Evolutionary conservation across 2,113 vertebrate genomes (phyloP), one percentile per base, ranked within the genome.

Genomic region (Cercopithecus mona): DNA sequence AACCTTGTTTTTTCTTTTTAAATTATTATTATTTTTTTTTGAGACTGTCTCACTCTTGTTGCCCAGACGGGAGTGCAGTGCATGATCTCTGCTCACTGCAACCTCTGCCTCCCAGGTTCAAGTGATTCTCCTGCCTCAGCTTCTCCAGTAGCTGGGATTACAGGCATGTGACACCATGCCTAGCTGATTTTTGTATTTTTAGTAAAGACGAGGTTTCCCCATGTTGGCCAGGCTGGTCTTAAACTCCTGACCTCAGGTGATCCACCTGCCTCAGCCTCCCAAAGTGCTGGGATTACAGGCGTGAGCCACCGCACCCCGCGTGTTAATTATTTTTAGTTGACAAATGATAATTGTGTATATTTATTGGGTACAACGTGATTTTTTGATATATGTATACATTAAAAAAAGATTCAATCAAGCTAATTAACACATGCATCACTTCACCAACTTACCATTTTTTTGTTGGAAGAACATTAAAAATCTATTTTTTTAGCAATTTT

Each of bases 141-240:
- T 30, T 68, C 32, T 18, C 3, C 16, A 35, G 66, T 68, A 35
- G 66, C 66, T 68, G 66, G 32, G 32, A 68, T 35, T 68, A 35
- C 16, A 68, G 16, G 32, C 1, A 0, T 18, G 32, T 6, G 1
- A 32, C 2, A 68, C 16, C 66, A 3, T 6, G 66, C 30, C 66
- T 3, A 35, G 32, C 66, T 68, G 35, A n/a, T 68, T 68, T 68
- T 68, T 35, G 16, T 17, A 68, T 16, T 68, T 68, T 68, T 35
- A 17, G 32, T 35, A n/a, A 16, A 68, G 7, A 68, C 0, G 1
- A 35, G 32, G 13, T n/a, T 32, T n/a, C 32, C 30, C 66, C 32
- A 18, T 68, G 66, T 68, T 68, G 32, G 6, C 16, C 66, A n/a
- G 14, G 66, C 66, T 68, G 66, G 32, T 68, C 66, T 68, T 6